Evolutionary conservation across 1,140 invertebrate species (phyloP).

Genomic region (Cotesia glomerata): DNA sequence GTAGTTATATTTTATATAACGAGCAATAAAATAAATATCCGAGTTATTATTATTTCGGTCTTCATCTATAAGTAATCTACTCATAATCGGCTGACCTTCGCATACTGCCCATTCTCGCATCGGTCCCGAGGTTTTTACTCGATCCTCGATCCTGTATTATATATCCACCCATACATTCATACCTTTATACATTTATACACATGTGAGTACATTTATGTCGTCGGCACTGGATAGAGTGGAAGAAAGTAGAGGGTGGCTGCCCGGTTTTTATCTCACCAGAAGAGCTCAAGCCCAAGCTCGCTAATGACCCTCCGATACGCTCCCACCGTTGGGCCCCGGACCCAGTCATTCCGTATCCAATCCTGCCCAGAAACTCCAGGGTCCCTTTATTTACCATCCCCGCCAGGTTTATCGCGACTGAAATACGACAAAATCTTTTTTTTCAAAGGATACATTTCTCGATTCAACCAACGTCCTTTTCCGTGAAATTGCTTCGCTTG

Average conservation of each 20-base stretch:
- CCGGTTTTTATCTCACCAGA: constrained; percentile 27
- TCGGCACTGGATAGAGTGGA: not conserved
- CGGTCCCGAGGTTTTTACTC: not conserved
- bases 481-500: no score
- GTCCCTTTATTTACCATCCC: not conserved
- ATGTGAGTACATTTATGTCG: not conserved
- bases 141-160: not conserved
- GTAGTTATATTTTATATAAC: not conserved
- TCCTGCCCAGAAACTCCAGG: constrained; percentile 1
- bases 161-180: not conserved
- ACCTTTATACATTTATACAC: not conserved
- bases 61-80: constrained; percentile 16
- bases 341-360: not conserved
- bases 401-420: not conserved
- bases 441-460: no score
- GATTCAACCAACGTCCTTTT: no score
- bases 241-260: constrained; percentile 22
- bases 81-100: constrained; percentile 35
- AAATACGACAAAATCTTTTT: not conserved
- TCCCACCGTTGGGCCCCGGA: constrained; percentile 22
- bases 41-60: not conserved
- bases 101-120: constrained; percentile 30
- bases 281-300: constrained; percentile 14
- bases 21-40: constrained; percentile 2
- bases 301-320: constrained; percentile 32